Conservation (phyloP, 2,113 vertebrate genomes). For the Nerophis ophidion region DNA sequence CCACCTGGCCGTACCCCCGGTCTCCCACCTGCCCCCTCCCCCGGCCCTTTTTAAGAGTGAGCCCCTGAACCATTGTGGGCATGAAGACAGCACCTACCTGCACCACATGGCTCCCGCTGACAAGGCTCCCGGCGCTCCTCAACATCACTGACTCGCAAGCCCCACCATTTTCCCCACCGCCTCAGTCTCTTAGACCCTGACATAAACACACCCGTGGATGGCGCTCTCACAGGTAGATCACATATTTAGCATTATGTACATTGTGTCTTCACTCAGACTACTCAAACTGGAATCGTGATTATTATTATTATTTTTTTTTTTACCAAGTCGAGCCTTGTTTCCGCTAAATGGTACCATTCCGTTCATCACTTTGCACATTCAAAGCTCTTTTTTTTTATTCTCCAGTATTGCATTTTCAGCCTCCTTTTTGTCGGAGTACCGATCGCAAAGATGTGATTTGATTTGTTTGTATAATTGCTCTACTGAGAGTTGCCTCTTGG, state of each 20-base stretch:
- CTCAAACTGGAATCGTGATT: not conserved
- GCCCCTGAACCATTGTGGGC: slow-evolving; percentile 89
- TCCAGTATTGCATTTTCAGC: not conserved
- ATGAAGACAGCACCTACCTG: slow-evolving; percentile 85
- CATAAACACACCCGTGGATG: not conserved
- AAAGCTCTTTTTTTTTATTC: not conserved
- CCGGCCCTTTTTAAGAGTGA: slow-evolving; percentile 95
- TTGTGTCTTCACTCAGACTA: not conserved
- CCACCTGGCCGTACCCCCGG: slow-evolving; percentile 79
- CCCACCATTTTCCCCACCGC: slow-evolving; percentile 28
- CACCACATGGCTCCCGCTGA: slow-evolving; percentile 81
- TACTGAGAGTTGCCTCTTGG: no score
- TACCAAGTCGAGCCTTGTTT: not conserved
- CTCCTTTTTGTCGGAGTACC: not conserved
- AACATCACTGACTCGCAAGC: slow-evolving; percentile 77
- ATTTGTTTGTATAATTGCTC: no score
- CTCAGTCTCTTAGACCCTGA: slow-evolving; percentile 23
- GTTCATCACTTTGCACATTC: no score
- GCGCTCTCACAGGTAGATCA: not conserved
- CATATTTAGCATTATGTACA: no score
- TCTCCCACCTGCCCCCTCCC: slow-evolving; percentile 85
- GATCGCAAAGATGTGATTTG: not conserved
- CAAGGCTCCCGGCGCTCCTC: slow-evolving; percentile 77
- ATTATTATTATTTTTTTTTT: no score
- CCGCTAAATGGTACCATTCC: not conserved